Evolutionary conservation across 1,140 invertebrate species (phyloP), one percentile per base, ranked within the genome.

Genomic region (Heliconius nattereri): DNA sequence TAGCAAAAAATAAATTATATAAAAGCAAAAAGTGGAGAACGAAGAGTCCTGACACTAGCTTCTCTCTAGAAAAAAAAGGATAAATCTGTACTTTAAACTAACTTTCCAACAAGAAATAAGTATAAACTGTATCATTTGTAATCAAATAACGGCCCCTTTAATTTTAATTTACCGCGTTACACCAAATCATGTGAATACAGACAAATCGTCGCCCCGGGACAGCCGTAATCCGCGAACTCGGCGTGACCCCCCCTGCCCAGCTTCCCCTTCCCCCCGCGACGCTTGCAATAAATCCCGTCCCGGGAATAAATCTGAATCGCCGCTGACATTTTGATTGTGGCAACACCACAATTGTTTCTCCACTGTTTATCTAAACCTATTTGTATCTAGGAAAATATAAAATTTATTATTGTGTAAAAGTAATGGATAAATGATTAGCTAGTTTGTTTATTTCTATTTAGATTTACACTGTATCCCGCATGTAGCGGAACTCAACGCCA

Each of bases 221-320:
- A 72, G 57, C 71, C n/a, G 70, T 82, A 79, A 79, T 79, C 81
- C 71, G 60, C 60, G 75, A 82, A 75, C 78, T 79, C 81, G 45
- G 81, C 66, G 78, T 73, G 74, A 3, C 11, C 40, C 13, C 40
- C 13, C 5, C 40, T 11, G 2, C 40, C 13, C 37, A 0, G 2
- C 40, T 3, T 45, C 40, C 40, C 0, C 13, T 5, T 45, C 11
- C 40, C 81, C 72, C 77, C 75, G 72, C 75, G 40, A 72, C 75
- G 73, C 75, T 78, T 66, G 79, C 81, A 84, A 88, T 87, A 90
- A 88, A 88, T 88, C 73, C 37, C 76, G 52, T 29, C 79, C 35
- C 74, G 83, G 81, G 83, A 81, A 91, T 91, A 91, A 91, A 91
- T 91, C 89, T 89, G 88, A 88, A 90, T 91, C 89, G 85, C 82